phyloP scores from a whole-genome alignment of 2,797 vertebrate genomes.

The Myioborus melanocephalus region DNA sequence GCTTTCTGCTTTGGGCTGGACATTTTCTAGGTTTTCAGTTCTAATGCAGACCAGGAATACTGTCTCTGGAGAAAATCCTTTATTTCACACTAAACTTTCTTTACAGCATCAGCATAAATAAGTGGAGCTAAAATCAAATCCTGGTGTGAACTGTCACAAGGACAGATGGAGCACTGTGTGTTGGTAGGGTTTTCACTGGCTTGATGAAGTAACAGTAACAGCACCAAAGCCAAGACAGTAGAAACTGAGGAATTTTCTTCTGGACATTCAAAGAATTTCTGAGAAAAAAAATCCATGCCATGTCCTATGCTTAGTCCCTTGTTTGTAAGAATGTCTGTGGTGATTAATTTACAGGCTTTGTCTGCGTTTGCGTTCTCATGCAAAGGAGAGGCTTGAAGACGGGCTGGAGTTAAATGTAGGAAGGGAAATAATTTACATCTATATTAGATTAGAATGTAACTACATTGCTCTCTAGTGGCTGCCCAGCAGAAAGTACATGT shows the following conservation, averaged over 20 bases:
- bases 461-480: slow-evolving; percentile 61
- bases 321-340: not conserved
- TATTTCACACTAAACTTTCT: not conserved
- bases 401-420: not conserved
- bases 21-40: not conserved
- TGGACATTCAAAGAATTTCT: not conserved
- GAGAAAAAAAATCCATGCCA: not conserved
- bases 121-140: not conserved
- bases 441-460: not conserved
- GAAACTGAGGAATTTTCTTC: not conserved
- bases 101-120: not conserved
- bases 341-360: not conserved
- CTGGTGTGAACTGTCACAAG: not conserved
- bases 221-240: not conserved
- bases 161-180: not conserved
- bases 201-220: not conserved
- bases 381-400: not conserved
- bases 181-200: not conserved
- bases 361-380: not conserved
- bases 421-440: not conserved
- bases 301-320: not conserved
- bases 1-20: not conserved
- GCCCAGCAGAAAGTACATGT: not conserved
- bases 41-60: not conserved
- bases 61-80: not conserved